These are phyloP conservation scores for Tachypleus tridentatus DNA, from an alignment of 1,140 invertebrate genomes.

Conservation along the genomic window DNA sequence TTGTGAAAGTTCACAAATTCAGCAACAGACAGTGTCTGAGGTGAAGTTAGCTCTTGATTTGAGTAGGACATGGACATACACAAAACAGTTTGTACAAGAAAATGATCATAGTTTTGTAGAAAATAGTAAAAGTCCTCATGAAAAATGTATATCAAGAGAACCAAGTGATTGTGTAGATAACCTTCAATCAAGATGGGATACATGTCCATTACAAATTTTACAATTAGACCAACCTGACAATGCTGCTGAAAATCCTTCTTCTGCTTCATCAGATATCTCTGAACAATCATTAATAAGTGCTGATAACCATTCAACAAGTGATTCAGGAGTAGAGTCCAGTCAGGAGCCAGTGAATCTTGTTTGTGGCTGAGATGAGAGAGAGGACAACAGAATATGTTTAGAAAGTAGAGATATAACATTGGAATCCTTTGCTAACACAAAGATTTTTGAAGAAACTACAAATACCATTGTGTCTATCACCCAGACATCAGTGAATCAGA, in stretches of 20 bases:
- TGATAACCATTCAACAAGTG: constrained; percentile 18
- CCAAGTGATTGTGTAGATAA: no score
- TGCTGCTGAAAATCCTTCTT: constrained; percentile 19
- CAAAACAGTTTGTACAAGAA: background rate
- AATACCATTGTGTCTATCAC: no score
- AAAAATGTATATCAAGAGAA: constrained; percentile 6
- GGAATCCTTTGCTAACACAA: no score
- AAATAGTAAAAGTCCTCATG: constrained; percentile 3
- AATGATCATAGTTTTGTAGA: no score
- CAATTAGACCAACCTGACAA: no score
- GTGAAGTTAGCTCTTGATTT: constrained; percentile 3
- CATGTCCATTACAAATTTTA: no score
- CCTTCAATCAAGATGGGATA: no score
- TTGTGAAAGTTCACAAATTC: no score
- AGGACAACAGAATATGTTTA: background rate
- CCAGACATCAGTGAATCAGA: no score
- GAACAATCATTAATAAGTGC: constrained; percentile 17
- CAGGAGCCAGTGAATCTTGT: constrained; percentile 19
- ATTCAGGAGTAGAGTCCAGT: constrained; percentile 20
- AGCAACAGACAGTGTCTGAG: no score
- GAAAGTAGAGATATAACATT: constrained; percentile 5
- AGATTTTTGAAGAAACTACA: no score
- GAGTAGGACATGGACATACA: background rate
- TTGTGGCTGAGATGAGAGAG: constrained; percentile 11
- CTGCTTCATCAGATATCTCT: constrained; percentile 19